Base-by-base conservation (phyloP, 2,888 invertebrate genomes). In the Netelia inedita region DNA sequence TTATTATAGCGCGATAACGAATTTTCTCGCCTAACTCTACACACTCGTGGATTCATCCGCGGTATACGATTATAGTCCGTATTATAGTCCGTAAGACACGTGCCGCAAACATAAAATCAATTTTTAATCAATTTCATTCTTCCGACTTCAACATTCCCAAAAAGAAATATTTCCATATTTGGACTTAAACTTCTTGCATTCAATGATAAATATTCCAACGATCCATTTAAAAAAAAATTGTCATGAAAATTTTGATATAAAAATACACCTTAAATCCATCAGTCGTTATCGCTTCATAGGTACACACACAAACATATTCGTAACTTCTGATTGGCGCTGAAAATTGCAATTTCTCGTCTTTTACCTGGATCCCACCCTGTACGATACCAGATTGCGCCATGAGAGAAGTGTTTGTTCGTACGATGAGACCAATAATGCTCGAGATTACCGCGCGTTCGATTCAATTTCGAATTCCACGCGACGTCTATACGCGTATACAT, bases 401-500 rank as follows among this genome's bases (percentile, higher is more conserved):
- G 76, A 28, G 78, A 72, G 81, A 86, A 85, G 82, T 86, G 87
- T 88, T 88, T 88, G 87, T 83, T 86, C 68, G 69, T 69, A 69
- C 78, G 85, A 68, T 82, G 83, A 86, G 89, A 90, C 90, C 90
- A 89, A 90, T 90, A 88, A 89, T 88, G 86, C 88, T 88, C 82
- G 89, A 90, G 91, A 91, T 91, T 90, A 91, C 88, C 84, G 85
- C 65, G 66, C 88, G 87, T 90, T 91, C 89, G 90, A 91, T 91
- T 91, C 89, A 88, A 91, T 91, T 90, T 87, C 87, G 81, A 88
- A 86, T 88, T 88, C 86, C 82, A 86, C 66, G 72, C 57, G 28
- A 28, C 68, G 66, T 76, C 35, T 53, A 35, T 19, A 19, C 5
- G n/a, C 50, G n/a, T n/a, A 50, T n/a, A 50, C 50, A 14, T 43